These are phyloP conservation scores for Ispidina lecontei DNA, from an alignment of 2,797 vertebrate species.

Conservation along the genomic window DNA sequence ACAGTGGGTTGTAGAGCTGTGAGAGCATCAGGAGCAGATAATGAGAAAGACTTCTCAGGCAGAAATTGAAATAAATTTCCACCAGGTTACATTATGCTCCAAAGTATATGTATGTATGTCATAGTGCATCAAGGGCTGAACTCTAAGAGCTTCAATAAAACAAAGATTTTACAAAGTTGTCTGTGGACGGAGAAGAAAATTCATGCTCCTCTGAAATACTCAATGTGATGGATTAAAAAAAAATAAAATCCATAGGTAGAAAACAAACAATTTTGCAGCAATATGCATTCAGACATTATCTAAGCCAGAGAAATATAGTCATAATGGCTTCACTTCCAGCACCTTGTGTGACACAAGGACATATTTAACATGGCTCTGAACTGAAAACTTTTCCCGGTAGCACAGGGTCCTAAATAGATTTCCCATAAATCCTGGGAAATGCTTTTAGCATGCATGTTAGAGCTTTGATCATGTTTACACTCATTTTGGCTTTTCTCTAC, in stretches of 20 bases:
- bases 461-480: conserved; percentile 16
- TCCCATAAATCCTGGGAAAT: conserved; percentile 30
- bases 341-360: neutral
- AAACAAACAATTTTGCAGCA: neutral
- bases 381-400: neutral
- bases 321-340: neutral
- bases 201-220: neutral
- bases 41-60: neutral
- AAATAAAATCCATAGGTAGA: neutral
- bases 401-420: neutral
- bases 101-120: neutral
- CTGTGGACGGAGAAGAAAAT: neutral
- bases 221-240: neutral
- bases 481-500: conserved; percentile 44
- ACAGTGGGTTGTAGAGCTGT: neutral
- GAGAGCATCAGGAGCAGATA: neutral
- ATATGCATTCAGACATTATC: neutral
- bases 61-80: neutral
- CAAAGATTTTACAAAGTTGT: neutral
- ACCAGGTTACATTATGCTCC: neutral
- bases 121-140: neutral
- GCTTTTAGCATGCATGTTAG: neutral
- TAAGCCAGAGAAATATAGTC: neutral
- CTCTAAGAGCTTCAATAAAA: neutral
- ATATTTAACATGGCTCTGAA: neutral